Conservation (phyloP, 2,797 vertebrate genomes). For the Ispidina picta region DNA sequence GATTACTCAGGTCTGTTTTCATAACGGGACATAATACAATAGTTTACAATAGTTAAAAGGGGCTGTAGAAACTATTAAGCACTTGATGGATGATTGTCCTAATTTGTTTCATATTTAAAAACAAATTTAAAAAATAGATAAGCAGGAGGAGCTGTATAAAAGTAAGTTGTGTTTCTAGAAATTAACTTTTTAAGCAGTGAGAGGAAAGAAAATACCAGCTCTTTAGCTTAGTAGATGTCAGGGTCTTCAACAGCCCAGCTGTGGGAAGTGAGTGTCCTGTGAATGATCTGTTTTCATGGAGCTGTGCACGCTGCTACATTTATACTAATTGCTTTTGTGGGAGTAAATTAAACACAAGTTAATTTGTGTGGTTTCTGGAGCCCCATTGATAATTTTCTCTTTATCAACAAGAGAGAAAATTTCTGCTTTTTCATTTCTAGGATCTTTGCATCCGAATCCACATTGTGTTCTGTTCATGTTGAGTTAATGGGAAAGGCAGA, state of each 20-base stretch:
- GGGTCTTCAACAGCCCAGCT: not conserved
- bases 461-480: constrained; percentile 38
- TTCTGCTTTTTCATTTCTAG: not conserved
- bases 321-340: not conserved
- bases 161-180: not conserved
- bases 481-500: constrained; percentile 81
- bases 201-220: not conserved
- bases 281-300: not conserved
- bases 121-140: not conserved
- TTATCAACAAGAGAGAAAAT: not conserved
- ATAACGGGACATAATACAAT: not conserved
- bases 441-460: not conserved
- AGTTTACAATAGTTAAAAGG: constrained; percentile 8
- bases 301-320: not conserved
- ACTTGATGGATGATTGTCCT: not conserved
- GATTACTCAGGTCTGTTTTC: constrained; percentile 30
- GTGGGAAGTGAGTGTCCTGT: not conserved
- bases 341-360: not conserved
- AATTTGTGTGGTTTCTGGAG: not conserved
- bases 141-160: not conserved
- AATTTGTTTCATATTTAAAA: constrained; percentile 3
- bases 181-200: not conserved
- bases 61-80: constrained; percentile 4
- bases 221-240: not conserved
- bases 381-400: not conserved